These are phyloP conservation scores for Indri indri DNA, from an alignment of 2,113 vertebrate species.

Conservation along the genomic window DNA sequence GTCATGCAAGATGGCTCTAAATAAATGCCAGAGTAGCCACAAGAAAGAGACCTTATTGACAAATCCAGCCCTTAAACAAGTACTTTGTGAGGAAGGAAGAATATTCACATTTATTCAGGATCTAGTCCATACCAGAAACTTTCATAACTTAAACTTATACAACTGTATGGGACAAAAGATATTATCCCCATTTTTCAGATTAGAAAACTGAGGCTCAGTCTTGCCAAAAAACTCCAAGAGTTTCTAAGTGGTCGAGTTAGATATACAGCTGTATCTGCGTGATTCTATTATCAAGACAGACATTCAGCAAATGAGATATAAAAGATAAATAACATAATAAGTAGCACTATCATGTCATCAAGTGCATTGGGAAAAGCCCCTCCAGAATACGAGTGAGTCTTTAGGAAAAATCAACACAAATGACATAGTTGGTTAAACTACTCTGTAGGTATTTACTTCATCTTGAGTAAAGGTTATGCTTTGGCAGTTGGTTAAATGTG, in stretches of 20 bases:
- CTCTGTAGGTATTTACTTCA: background rate
- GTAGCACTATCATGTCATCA: background rate
- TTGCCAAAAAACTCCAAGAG: background rate
- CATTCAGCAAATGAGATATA: background rate
- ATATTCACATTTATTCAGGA: background rate
- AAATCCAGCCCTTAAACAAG: background rate
- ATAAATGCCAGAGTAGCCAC: background rate
- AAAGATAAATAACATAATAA: background rate
- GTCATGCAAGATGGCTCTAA: background rate
- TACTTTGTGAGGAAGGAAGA: background rate
- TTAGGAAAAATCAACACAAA: background rate
- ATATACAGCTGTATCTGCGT: background rate
- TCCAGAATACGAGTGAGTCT: background rate
- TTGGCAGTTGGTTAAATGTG: background rate
- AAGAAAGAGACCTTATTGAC: background rate
- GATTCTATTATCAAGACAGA: background rate
- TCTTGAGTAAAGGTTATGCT: background rate
- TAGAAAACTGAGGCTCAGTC: background rate
- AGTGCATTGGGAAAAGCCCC: background rate
- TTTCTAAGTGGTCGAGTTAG: background rate
- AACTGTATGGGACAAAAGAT: background rate
- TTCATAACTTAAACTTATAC: background rate
- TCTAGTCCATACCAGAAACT: background rate
- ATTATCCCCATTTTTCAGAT: background rate
- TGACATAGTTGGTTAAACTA: background rate